phyloP scores from a whole-genome alignment of 2,888 invertebrate genomes.

The Oscheius sp. region DNA sequence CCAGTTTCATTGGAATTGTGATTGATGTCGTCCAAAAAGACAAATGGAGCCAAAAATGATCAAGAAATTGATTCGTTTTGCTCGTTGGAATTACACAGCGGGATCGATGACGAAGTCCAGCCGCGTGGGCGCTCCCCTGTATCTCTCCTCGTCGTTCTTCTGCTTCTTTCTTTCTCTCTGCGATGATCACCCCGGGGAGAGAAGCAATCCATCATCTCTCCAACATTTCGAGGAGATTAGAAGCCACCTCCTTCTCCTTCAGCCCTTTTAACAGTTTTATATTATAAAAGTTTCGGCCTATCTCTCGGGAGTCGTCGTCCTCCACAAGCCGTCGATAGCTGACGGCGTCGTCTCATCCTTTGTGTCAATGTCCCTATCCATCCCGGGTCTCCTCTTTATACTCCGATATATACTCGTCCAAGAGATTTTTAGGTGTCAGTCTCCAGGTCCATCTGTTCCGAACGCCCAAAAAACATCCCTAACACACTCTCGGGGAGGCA shows the following conservation, averaged over 20 bases:
- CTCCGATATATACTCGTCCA: slow-evolving; percentile 7
- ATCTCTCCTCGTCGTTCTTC: slow-evolving; percentile 28
- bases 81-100: slow-evolving; percentile 26
- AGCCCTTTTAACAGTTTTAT: neutral
- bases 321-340: slow-evolving; percentile 24
- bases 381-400: slow-evolving; percentile 17
- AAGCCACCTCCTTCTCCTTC: neutral
- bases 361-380: slow-evolving; percentile 23
- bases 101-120: slow-evolving; percentile 37
- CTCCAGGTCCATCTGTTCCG: slow-evolving; percentile 26
- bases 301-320: slow-evolving; percentile 16
- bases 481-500: too few species aligned
- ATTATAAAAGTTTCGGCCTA: neutral
- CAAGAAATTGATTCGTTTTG: slow-evolving; percentile 3
- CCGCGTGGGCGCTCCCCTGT: slow-evolving; percentile 23
- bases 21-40: too few species aligned
- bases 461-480: neutral
- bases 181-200: too few species aligned
- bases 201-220: slow-evolving; percentile 17
- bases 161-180: slow-evolving; percentile 12
- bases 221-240: neutral
- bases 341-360: slow-evolving; percentile 30
- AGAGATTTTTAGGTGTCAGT: slow-evolving; percentile 16
- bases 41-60: neutral
- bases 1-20: too few species aligned